These are phyloP conservation scores for Myotis findleyi DNA, from an alignment of 2,797 vertebrate genomes.

Conservation along the genomic window DNA sequence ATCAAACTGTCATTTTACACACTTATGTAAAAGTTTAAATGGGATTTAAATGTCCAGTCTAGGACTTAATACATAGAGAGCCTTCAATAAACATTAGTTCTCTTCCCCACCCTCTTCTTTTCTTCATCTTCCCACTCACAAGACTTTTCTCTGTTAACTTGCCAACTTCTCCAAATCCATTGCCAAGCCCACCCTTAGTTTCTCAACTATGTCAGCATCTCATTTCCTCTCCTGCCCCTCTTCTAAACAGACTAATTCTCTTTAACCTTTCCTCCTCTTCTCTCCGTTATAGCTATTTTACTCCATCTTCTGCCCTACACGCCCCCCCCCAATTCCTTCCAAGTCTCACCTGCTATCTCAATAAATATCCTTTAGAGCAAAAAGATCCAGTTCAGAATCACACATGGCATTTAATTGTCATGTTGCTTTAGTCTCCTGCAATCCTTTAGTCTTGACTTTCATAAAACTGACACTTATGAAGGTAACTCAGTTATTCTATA, in stretches of 20 bases:
- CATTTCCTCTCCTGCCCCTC: not conserved
- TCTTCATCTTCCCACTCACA: not conserved
- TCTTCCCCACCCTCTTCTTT: not conserved
- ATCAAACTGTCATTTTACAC: not conserved
- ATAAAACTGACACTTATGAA: not conserved
- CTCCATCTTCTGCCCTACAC: not conserved
- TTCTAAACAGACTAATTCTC: not conserved
- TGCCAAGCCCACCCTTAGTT: not conserved
- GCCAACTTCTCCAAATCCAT: not conserved
- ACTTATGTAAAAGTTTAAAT: conserved; percentile 4
- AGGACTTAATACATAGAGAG: not conserved
- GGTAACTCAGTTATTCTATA: not conserved
- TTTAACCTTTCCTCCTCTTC: not conserved
- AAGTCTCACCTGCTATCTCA: not conserved
- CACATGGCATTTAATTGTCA: not conserved
- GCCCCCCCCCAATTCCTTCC: not conserved
- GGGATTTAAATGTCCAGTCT: not conserved
- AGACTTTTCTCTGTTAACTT: not conserved
- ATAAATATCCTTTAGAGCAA: not conserved
- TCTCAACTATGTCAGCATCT: not conserved
- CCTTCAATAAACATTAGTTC: not conserved
- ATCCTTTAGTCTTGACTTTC: not conserved
- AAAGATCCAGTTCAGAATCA: not conserved
- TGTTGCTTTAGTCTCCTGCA: not conserved
- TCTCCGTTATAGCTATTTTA: not conserved